Evolutionary conservation across 1,140 invertebrate species (phyloP).

Genomic region (Aphis gossypii): DNA sequence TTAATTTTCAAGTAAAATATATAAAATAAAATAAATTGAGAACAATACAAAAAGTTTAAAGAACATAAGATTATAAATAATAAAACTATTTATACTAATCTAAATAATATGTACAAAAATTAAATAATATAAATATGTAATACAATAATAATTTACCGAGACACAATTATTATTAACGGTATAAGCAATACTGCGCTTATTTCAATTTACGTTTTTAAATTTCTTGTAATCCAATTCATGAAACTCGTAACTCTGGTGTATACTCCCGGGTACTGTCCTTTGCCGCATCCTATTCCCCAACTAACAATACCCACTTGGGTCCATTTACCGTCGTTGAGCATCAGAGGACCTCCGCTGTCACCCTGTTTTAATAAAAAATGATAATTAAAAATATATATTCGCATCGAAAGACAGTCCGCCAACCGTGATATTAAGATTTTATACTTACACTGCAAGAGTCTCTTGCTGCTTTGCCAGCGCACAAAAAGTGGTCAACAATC

Average conservation of each 20-base stretch:
- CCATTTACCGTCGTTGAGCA: conserved; percentile 81
- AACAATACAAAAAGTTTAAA: conserved; percentile 43
- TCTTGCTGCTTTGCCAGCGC: conserved; percentile 80
- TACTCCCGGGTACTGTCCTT: conserved; percentile 88
- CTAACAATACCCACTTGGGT: conserved; percentile 89
- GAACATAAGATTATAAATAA: conserved; percentile 35
- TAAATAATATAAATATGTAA: background rate
- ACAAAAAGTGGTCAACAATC: conserved; percentile 86
- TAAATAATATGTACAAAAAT: conserved; percentile 39
- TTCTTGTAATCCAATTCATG: conserved; percentile 80
- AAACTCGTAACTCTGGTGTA: conserved; percentile 81
- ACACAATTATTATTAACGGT: background rate
- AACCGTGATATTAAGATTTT: too few species aligned
- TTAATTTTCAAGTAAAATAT: conserved; percentile 4
- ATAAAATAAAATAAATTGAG: conserved; percentile 26
- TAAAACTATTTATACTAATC: conserved; percentile 15
- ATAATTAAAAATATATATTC: too few species aligned
- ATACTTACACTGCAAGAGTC: conserved; percentile 87
- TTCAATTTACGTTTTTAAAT: conserved; percentile 66
- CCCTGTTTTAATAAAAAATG: conserved; percentile 69
- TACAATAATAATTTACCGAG: conserved; percentile 41
- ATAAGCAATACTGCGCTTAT: background rate
- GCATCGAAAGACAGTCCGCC: too few species aligned
- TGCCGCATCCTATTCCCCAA: conserved; percentile 93
- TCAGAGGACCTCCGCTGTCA: conserved; percentile 89